Evolutionary conservation across 2,797 vertebrate species (phyloP).

Genomic region (Falco cherrug): DNA sequence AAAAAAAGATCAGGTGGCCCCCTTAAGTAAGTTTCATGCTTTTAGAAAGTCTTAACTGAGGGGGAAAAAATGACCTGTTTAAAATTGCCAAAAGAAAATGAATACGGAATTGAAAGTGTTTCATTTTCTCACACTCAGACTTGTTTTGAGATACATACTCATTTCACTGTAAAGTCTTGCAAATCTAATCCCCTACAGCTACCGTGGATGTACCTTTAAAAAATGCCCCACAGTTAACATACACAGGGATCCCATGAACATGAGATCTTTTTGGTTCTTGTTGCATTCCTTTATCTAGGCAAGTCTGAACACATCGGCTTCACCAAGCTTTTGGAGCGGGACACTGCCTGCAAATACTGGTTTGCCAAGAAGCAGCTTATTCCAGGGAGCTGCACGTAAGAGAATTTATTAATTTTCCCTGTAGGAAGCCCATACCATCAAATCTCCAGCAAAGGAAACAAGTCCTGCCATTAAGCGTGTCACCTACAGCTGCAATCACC

Average conservation of each 20-base stretch:
- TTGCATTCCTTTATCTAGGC: conserved; percentile 7
- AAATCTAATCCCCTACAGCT: conserved; percentile 12
- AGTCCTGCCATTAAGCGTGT: background rate
- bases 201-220: background rate
- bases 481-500: background rate
- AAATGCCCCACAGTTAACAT: background rate
- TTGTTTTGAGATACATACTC: background rate
- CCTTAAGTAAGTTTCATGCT: background rate
- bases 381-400: conserved; percentile 6
- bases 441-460: background rate
- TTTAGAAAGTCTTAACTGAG: background rate
- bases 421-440: background rate
- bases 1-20: background rate
- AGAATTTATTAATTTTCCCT: background rate
- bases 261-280: conserved; percentile 46
- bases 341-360: background rate
- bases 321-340: background rate
- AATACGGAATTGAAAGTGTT: background rate
- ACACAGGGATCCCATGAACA: background rate
- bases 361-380: background rate
- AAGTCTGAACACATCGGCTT: conserved; percentile 19
- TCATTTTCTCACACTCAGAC: background rate
- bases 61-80: background rate
- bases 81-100: background rate
- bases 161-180: background rate